Percentiles rank a stretch among this genome's conserved stretches.
Evolutionary conservation across 2,888 invertebrate species (phyloP).

Genomic region (Drosophila robusta): DNA sequence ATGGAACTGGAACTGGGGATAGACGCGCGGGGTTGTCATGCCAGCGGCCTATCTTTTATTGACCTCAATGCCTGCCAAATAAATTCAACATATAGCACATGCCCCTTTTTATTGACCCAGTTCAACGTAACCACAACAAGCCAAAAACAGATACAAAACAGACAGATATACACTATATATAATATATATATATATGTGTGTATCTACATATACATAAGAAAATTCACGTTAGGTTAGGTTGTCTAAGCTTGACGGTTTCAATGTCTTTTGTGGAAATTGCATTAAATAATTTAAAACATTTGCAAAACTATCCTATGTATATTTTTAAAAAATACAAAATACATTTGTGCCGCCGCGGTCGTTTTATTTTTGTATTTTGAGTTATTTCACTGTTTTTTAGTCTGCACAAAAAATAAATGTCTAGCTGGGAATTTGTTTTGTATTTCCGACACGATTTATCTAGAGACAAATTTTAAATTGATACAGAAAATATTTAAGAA

Average conservation of each 20-base stretch:
- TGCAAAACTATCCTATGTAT: constrained; percentile 45
- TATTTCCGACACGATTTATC: constrained; percentile 46
- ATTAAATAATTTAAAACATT: constrained; percentile 28
- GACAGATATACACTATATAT: constrained; percentile 1
- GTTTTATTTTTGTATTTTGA: constrained; percentile 39
- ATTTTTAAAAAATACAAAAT: constrained; percentile 33
- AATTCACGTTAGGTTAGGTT: constrained; percentile 7
- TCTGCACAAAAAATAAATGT: constrained; percentile 51
- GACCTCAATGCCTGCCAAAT: constrained; percentile 60
- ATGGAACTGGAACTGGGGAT: background rate
- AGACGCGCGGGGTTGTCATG: constrained; percentile 51
- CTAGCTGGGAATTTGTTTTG: constrained; percentile 48
- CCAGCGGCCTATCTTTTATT: constrained; percentile 62
- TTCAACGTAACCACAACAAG: constrained; percentile 35
- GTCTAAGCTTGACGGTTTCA: constrained; percentile 25
- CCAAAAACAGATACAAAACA: constrained; percentile 29
- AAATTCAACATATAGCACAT: constrained; percentile 63
- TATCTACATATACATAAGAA: background rate
- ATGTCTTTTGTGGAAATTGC: constrained; percentile 46
- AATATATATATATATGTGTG: too few relatives aligned
- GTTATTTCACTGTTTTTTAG: constrained; percentile 26
- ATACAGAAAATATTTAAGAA: constrained; percentile 1
- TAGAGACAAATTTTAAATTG: constrained; percentile 33
- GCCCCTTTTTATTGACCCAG: constrained; percentile 66
- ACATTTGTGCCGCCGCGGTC: constrained; percentile 56